Conservation (phyloP, 2,888 invertebrate species). For the Aromia moschata region DNA sequence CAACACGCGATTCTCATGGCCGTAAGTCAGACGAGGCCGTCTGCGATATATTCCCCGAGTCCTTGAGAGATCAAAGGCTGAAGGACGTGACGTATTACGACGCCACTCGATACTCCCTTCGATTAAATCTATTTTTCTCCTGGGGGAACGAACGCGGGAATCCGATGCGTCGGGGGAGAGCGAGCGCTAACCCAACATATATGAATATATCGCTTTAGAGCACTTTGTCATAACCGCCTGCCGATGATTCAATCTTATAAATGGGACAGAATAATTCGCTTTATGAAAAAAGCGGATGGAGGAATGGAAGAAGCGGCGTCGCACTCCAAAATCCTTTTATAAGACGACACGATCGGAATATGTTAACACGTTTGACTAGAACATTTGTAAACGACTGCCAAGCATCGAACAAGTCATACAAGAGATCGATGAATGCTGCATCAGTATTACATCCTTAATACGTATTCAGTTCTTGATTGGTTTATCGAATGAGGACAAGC, state of each 20-base stretch:
- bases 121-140: constrained; percentile 56
- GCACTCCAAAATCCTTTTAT: no score
- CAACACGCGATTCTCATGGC: not conserved
- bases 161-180: constrained; percentile 43
- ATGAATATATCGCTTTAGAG: constrained; percentile 28
- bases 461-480: no score
- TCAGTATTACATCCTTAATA: no score
- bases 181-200: constrained; percentile 20
- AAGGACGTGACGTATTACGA: constrained; percentile 54
- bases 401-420: no score
- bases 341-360: no score
- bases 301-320: no score
- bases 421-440: no score
- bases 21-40: constrained; percentile 29
- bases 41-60: constrained; percentile 45
- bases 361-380: no score
- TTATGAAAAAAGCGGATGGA: no score
- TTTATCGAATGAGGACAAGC: no score
- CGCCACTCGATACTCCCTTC: constrained; percentile 55
- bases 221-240: constrained; percentile 24
- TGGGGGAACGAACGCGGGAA: constrained; percentile 48
- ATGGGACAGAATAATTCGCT: constrained; percentile 16
- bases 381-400: no score
- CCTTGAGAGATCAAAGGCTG: constrained; percentile 52
- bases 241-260: constrained; percentile 29